Percentiles rank a stretch among this genome's conserved stretches.
Conservation (phyloP, 1,140 invertebrate species). For the Drosophila quadrilineata region DNA sequence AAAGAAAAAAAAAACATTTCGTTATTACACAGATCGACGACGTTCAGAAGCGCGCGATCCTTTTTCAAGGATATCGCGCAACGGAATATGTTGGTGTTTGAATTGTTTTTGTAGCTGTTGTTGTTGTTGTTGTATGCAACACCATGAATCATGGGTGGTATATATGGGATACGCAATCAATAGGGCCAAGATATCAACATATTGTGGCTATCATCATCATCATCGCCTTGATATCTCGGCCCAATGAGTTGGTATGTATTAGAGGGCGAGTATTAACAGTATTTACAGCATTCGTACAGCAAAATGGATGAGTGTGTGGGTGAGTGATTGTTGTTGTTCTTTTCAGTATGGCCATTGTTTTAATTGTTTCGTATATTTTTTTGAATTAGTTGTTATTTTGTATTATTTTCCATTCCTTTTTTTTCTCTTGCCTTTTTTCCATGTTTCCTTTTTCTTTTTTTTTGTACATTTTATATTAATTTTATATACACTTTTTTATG, state of each 20-base stretch:
- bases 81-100: too few species aligned
- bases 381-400: constrained; percentile 46
- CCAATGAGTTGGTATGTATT: constrained; percentile 29
- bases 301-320: constrained; percentile 36
- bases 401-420: constrained; percentile 42
- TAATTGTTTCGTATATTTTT: constrained; percentile 34
- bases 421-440: constrained; percentile 43
- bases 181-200: constrained; percentile 38
- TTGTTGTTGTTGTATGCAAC: constrained; percentile 45
- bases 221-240: constrained; percentile 40
- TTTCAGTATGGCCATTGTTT: constrained; percentile 22
- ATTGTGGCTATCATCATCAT: constrained; percentile 4
- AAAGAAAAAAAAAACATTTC: constrained; percentile 75
- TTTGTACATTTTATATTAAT: constrained; percentile 39
- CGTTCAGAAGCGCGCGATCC: constrained; percentile 41
- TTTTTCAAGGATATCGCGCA: constrained; percentile 31
- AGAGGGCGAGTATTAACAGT: constrained; percentile 22
- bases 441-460: constrained; percentile 32
- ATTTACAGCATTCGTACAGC: constrained; percentile 35
- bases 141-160: constrained; percentile 5
- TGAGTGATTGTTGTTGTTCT: constrained; percentile 32
- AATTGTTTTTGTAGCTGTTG: constrained; percentile 25
- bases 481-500: constrained; percentile 31
- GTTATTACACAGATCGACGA: constrained; percentile 76
- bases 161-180: constrained; percentile 27